Percentiles rank a stretch among this genome's conserved stretches.
Conservation (phyloP, 2,113 vertebrate genomes). For the Oriolus oriolus region DNA sequence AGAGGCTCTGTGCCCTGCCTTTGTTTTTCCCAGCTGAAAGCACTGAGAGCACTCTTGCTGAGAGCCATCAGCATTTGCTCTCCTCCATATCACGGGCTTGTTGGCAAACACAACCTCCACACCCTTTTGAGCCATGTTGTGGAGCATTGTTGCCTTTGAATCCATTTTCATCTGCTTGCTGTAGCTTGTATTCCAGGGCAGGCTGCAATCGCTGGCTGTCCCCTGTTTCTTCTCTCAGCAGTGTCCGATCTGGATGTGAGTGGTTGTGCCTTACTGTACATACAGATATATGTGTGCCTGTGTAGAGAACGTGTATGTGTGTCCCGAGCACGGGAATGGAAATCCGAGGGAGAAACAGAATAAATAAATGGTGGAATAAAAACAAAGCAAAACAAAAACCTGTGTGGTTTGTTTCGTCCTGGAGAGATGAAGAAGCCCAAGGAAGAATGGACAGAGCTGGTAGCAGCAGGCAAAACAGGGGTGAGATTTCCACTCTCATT, state of each 20-base stretch:
- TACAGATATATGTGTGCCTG: neutral
- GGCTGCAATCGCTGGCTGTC: neutral
- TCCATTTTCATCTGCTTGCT: slow-evolving; percentile 15
- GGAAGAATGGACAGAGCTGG: neutral
- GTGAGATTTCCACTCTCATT: neutral
- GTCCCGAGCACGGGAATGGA: neutral
- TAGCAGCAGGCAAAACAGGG: neutral
- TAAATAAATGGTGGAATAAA: slow-evolving; percentile 18
- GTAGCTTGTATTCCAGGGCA: neutral
- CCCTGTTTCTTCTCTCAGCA: neutral
- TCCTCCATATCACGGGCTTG: neutral
- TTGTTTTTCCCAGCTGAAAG: neutral
- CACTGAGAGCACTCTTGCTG: neutral
- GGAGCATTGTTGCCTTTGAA: neutral
- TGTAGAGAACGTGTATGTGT: neutral
- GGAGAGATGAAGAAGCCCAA: neutral
- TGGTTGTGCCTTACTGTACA: slow-evolving; percentile 14
- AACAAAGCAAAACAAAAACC: neutral
- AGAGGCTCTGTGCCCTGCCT: neutral
- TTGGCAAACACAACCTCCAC: neutral
- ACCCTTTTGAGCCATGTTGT: neutral
- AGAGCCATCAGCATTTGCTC: rapidly evolving
- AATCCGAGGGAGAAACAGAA: neutral
- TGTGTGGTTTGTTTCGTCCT: neutral
- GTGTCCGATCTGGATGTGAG: neutral